These are phyloP conservation scores for Shinisaurus crocodilurus DNA, from an alignment of 2,113 vertebrate species.

Conservation along the genomic window DNA sequence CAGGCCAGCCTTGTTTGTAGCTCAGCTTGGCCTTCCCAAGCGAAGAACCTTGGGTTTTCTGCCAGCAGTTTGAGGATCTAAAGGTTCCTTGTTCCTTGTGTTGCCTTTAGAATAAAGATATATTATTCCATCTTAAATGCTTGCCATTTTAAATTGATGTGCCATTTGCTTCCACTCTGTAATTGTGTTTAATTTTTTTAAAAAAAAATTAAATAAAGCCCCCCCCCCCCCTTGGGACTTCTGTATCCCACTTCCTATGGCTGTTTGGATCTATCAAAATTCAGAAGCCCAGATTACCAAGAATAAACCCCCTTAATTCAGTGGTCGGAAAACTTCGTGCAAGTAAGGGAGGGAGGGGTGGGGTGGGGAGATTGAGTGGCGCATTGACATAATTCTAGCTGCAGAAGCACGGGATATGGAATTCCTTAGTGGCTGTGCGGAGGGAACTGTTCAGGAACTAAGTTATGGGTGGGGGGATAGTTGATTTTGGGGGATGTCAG, in stretches of 20 bases:
- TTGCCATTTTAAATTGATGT: background rate
- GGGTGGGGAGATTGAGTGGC: background rate
- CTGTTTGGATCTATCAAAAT: background rate
- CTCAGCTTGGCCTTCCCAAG: background rate
- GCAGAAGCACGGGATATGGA: background rate
- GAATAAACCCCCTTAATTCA: background rate
- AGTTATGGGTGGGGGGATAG: no score
- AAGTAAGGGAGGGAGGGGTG: no score
- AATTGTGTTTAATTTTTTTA: background rate
- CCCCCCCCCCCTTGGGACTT: rapidly evolving
- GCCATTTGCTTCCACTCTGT: background rate
- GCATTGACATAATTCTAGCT: background rate
- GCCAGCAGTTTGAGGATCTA: background rate
- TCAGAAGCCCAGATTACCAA: background rate
- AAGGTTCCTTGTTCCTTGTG: background rate
- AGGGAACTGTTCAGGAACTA: no score
- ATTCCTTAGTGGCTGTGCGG: no score
- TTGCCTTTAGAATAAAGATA: background rate
- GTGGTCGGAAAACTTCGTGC: background rate
- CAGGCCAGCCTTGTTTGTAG: background rate
- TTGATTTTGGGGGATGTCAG: no score
- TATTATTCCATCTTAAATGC: background rate
- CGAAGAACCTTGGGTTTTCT: background rate
- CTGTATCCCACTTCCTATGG: background rate
- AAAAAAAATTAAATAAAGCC: background rate